Conservation (phyloP, 2,113 vertebrate species). For the Brachirus orientalis region DNA sequence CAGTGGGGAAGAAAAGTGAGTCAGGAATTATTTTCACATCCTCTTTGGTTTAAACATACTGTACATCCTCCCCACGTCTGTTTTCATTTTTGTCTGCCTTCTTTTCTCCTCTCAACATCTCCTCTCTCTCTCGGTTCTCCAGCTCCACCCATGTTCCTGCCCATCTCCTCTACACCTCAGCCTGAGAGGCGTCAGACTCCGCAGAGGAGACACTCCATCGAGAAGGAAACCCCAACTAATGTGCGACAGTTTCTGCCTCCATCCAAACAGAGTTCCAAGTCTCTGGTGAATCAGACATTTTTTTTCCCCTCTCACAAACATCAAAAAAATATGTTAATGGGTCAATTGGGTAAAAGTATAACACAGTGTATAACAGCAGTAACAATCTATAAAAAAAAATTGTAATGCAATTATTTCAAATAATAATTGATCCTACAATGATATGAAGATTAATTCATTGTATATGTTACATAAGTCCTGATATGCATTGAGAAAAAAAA, state of each 20-base stretch:
- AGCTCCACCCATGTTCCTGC: slow-evolving; percentile 95
- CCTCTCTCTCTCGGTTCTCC: slow-evolving; percentile 11
- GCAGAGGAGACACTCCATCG: slow-evolving; percentile 96
- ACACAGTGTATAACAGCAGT: too few species aligned
- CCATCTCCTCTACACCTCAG: slow-evolving; percentile 97
- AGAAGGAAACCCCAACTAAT: slow-evolving; percentile 96
- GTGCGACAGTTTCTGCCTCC: slow-evolving; percentile 92
- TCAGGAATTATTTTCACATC: slow-evolving; percentile 34
- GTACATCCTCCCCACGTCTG: too few species aligned
- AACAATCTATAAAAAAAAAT: too few species aligned
- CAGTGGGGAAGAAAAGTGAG: slow-evolving; percentile 90
- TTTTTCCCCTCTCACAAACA: too few species aligned
- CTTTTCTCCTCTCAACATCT: not conserved
- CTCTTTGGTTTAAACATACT: not conserved
- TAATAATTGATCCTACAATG: too few species aligned
- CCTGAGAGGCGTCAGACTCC: slow-evolving; percentile 92
- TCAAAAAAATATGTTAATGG: too few species aligned
- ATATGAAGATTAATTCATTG: too few species aligned
- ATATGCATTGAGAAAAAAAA: too few species aligned
- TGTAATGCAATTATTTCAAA: too few species aligned
- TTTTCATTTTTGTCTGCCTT: too few species aligned
- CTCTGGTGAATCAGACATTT: slow-evolving; percentile 87
- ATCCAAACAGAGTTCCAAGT: slow-evolving; percentile 91
- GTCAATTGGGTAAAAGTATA: too few species aligned
- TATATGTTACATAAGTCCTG: too few species aligned